phyloP scores from a whole-genome alignment of 2,113 vertebrate genomes.

The Seriola dumerili region DNA sequence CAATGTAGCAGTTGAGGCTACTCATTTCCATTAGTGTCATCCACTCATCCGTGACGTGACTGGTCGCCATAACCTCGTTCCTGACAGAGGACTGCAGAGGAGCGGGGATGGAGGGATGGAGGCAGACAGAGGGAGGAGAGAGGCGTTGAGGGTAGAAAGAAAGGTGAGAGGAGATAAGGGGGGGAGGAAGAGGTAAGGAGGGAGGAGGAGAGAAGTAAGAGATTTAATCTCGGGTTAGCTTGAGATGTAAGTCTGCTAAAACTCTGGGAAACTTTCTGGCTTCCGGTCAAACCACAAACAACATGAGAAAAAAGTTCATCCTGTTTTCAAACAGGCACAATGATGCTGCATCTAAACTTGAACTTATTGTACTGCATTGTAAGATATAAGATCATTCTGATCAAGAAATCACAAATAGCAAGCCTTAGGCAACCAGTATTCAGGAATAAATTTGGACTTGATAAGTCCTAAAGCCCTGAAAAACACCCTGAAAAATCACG shows the following conservation, averaged over 20 bases:
- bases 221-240: not conserved
- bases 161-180: not conserved
- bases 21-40: slow-evolving; percentile 99
- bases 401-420: not conserved
- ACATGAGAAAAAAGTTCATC: not conserved
- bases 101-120: slow-evolving; percentile 64
- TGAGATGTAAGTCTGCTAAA: slow-evolving; percentile 10
- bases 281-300: not conserved
- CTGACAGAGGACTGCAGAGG: slow-evolving; percentile 95
- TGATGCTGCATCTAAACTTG: not conserved
- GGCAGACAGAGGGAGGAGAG: not conserved
- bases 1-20: slow-evolving; percentile 98
- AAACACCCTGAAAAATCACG: slow-evolving; percentile 42
- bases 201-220: not conserved
- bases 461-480: slow-evolving; percentile 25
- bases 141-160: not conserved
- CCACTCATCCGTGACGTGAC: slow-evolving; percentile 99
- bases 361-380: not conserved
- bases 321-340: not conserved
- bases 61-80: slow-evolving; percentile 99
- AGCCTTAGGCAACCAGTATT: not conserved
- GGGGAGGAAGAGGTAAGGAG: not conserved
- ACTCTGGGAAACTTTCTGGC: not conserved
- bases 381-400: not conserved
- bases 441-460: not conserved